phyloP scores from a whole-genome alignment of 2,797 vertebrate genomes.

The Coracias cyanogaster region DNA sequence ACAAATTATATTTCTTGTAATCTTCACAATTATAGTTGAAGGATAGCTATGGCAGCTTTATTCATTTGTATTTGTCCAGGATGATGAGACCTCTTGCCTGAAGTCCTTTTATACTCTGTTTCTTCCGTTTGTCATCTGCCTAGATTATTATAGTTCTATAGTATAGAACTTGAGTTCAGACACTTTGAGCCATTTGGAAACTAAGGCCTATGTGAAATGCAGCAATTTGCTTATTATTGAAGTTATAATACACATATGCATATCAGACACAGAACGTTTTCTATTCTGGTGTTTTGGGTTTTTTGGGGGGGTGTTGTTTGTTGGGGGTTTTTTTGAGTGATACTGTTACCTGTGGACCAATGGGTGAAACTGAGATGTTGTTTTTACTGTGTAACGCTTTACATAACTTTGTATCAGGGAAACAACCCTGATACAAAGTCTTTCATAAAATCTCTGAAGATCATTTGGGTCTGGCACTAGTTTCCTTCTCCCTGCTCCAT shows the following conservation, averaged over 20 bases:
- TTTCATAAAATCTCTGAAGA: neutral
- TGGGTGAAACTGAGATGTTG: neutral
- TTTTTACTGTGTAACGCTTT: neutral
- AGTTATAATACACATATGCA: neutral
- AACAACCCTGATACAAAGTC: neutral
- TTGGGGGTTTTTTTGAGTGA: too few relatives aligned
- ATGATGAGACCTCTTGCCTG: neutral
- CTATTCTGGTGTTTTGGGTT: too few relatives aligned
- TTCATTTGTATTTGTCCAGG: neutral
- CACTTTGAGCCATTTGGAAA: neutral
- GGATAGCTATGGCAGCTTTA: neutral
- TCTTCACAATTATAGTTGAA: neutral
- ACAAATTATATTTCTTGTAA: neutral
- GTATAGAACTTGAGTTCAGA: neutral
- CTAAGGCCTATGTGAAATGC: neutral
- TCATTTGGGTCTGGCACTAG: neutral
- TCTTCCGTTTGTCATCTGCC: neutral
- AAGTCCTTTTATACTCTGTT: neutral
- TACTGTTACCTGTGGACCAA: neutral
- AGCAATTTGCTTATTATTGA: neutral
- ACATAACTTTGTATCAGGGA: neutral
- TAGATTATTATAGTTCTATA: neutral
- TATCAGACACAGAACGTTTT: too few relatives aligned
- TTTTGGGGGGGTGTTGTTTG: too few relatives aligned
- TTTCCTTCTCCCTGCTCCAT: neutral